These are phyloP conservation scores for Myotis vivesi DNA, from an alignment of 2,797 vertebrate species.

Conservation along the genomic window DNA sequence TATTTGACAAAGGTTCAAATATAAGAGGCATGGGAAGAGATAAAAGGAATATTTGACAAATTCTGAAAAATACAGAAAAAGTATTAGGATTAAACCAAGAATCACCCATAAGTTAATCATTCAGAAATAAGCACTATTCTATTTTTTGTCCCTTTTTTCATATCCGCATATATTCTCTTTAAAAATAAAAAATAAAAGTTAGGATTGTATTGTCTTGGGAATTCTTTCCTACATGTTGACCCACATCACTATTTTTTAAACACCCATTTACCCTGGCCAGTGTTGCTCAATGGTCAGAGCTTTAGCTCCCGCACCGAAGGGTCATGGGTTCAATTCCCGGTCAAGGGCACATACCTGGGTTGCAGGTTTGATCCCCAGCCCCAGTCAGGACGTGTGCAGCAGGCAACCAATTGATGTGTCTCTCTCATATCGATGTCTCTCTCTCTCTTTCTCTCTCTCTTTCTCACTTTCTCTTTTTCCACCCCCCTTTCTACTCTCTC, in stretches of 20 bases:
- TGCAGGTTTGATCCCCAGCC: no score
- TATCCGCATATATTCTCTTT: background rate
- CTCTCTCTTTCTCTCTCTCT: no score
- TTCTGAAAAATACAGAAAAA: background rate
- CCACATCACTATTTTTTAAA: background rate
- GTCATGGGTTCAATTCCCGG: no score
- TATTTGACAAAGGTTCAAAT: background rate
- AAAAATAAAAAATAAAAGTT: background rate
- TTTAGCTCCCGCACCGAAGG: no score
- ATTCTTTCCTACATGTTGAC: background rate
- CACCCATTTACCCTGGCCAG: background rate
- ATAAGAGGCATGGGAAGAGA: background rate
- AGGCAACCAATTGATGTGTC: no score
- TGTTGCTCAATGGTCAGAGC: no score
- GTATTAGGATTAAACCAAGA: background rate
- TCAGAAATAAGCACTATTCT: background rate
- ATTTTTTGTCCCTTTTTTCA: background rate
- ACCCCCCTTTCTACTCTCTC: no score
- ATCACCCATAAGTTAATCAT: background rate
- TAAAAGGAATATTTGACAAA: background rate
- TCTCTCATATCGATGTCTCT: no score
- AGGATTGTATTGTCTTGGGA: background rate
- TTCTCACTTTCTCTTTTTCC: no score
- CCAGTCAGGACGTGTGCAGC: no score
- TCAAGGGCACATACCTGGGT: no score